A percentile compares a stretch with the other conserved stretches of the same genome.
Evolutionary conservation across 2,888 invertebrate genomes (phyloP).

Genomic region (Orgyia antiqua): DNA sequence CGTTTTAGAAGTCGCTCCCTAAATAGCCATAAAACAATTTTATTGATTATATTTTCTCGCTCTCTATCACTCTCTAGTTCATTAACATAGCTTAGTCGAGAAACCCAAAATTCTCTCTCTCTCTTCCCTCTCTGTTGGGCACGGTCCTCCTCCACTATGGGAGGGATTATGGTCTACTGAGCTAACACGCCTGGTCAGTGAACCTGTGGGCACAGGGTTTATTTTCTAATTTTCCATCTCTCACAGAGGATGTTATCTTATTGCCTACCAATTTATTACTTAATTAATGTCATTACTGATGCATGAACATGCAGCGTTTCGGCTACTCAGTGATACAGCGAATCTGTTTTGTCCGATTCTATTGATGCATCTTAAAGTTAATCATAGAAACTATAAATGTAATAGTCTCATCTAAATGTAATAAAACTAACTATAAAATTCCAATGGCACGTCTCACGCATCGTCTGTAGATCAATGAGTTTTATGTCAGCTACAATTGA

Average conservation of each 20-base stretch:
- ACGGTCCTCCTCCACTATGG: too few species aligned
- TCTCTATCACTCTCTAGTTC: too few species aligned
- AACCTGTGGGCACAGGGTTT: too few species aligned
- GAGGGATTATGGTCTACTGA: too few species aligned
- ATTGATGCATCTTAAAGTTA: slow-evolving; percentile 57
- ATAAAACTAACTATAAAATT: slow-evolving; percentile 70
- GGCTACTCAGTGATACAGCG: slow-evolving; percentile 36
- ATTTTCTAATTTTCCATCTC: too few species aligned
- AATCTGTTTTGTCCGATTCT: slow-evolving; percentile 40
- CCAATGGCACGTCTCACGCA: slow-evolving; percentile 61
- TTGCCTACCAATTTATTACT: slow-evolving; percentile 41
- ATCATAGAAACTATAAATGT: slow-evolving; percentile 67
- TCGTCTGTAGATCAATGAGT: slow-evolving; percentile 59
- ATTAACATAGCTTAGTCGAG: too few species aligned
- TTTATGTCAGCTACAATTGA: slow-evolving; percentile 67
- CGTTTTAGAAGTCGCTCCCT: too few species aligned
- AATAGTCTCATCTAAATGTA: slow-evolving; percentile 69
- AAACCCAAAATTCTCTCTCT: too few species aligned
- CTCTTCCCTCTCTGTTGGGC: too few species aligned
- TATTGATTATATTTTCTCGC: too few species aligned
- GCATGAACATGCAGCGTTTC: slow-evolving; percentile 32
- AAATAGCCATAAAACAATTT: too few species aligned
- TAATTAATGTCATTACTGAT: slow-evolving; percentile 45
- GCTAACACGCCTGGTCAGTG: too few species aligned
- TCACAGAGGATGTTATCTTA: slow-evolving; percentile 35